These are phyloP conservation scores for Ovis canadensis DNA, from an alignment of 2,113 vertebrate genomes.

Conservation along the genomic window DNA sequence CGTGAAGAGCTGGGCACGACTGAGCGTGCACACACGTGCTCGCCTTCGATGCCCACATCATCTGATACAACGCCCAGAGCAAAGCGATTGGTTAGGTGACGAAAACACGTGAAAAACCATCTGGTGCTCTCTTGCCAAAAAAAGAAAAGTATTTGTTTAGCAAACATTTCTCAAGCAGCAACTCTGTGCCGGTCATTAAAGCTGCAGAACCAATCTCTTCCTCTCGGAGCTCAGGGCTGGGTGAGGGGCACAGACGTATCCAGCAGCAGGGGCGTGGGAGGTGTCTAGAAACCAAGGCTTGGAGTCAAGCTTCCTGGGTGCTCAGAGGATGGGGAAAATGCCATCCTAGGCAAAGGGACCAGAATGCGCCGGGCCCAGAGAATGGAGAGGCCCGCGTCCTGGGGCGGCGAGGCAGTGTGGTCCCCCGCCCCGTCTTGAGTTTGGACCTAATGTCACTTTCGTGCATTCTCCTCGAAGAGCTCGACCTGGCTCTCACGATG, in stretches of 20 bases:
- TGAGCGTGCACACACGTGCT: rapidly evolving
- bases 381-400: rapidly evolving
- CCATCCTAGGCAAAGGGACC: background rate
- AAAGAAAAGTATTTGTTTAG: too few species aligned
- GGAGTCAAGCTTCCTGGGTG: background rate
- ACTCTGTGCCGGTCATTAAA: rapidly evolving
- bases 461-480: rapidly evolving
- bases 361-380: rapidly evolving
- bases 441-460: rapidly evolving
- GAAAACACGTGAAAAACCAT: background rate
- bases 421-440: background rate
- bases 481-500: rapidly evolving
- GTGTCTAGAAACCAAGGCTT: background rate
- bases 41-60: rapidly evolving
- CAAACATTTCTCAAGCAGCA: background rate
- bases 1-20: rapidly evolving
- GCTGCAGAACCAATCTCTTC: background rate
- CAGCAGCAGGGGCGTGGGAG: background rate
- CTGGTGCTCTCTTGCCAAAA: background rate
- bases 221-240: background rate
- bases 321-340: rapidly evolving
- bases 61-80: background rate
- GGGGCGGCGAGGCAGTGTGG: rapidly evolving
- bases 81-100: background rate
- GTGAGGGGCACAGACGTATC: rapidly evolving